Conservation (phyloP, 2,888 invertebrate species). For the Dynastes hyllus region DNA sequence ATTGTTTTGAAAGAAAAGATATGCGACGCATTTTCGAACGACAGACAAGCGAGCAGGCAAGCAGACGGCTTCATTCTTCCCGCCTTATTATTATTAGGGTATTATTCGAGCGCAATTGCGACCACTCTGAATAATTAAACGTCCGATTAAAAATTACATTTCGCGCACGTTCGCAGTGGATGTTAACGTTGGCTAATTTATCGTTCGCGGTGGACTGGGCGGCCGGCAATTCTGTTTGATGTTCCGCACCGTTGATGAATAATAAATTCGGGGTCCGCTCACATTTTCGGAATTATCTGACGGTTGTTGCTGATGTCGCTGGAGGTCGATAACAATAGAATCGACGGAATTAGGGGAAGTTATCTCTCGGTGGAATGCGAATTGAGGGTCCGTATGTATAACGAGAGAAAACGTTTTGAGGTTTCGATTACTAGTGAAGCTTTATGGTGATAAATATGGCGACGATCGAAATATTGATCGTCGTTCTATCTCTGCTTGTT, state of each 20-base stretch:
- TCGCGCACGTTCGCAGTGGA: conserved; percentile 21
- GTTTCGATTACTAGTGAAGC: too few species aligned
- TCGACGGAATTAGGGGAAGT: conserved; percentile 22
- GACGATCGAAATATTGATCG: too few species aligned
- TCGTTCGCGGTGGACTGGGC: conserved; percentile 28
- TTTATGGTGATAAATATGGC: too few species aligned
- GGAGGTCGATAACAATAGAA: conserved; percentile 23
- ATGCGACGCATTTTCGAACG: neutral
- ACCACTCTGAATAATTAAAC: conserved; percentile 42
- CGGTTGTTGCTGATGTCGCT: conserved; percentile 7
- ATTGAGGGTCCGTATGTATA: neutral
- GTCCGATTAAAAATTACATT: conserved; percentile 40
- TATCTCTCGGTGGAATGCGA: neutral
- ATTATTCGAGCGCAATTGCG: conserved; percentile 17
- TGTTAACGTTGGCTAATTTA: conserved; percentile 38
- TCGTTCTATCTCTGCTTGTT: too few species aligned
- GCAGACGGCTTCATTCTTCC: neutral
- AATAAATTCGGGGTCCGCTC: conserved; percentile 36
- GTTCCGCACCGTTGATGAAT: conserved; percentile 46
- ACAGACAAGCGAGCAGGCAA: neutral
- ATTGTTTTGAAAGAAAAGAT: neutral
- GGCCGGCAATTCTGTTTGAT: conserved; percentile 38
- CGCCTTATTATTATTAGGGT: conserved; percentile 13
- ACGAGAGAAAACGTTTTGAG: neutral
- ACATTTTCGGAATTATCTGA: conserved; percentile 31